phyloP scores from a whole-genome alignment of 2,113 vertebrate species.

The Chaetops frenatus region DNA sequence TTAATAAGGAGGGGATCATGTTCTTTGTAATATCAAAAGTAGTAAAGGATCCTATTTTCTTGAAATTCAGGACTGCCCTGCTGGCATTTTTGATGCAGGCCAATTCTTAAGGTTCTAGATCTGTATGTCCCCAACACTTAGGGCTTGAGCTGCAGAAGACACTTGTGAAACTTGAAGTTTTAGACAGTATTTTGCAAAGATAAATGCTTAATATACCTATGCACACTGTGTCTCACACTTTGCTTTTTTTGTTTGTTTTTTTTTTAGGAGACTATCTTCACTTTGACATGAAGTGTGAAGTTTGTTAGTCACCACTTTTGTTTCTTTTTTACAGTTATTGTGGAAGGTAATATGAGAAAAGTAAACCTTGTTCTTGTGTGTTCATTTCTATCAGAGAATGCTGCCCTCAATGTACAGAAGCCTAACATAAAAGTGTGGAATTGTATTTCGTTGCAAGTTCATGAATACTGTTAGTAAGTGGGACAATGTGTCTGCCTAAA shows the following conservation, averaged over 20 bases:
- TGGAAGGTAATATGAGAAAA: constrained; percentile 35
- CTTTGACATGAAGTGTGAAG: constrained; percentile 50
- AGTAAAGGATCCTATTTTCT: neutral
- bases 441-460: neutral
- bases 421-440: neutral
- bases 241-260: neutral
- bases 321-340: neutral
- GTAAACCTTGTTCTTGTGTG: neutral
- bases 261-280: neutral
- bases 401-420: neutral
- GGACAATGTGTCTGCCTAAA: neutral
- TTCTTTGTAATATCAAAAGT: neutral
- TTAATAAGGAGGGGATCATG: neutral
- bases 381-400: neutral
- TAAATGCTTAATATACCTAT: neutral
- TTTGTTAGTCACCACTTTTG: constrained; percentile 5
- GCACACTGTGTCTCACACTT: neutral
- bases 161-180: neutral
- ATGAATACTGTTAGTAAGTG: neutral
- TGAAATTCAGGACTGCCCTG: neutral
- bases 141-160: neutral
- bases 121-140: neutral
- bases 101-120: neutral
- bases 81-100: neutral
- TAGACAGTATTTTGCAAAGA: neutral